Conservation (phyloP, 2,113 vertebrate genomes). For the Misgurnus anguillicaudatus region DNA sequence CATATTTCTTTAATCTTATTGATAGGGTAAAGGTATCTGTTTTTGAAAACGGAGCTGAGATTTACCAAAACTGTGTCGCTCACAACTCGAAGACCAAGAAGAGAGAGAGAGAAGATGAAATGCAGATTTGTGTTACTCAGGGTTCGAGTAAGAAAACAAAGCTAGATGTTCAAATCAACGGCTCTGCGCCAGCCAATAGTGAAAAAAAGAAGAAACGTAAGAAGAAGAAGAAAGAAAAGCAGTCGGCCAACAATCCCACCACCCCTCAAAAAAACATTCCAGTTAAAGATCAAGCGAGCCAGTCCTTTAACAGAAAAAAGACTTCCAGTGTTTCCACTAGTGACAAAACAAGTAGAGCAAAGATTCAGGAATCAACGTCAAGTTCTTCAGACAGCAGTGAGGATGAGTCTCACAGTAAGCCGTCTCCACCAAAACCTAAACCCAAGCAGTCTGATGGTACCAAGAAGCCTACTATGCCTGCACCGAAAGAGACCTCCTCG, state of each 20-base stretch:
- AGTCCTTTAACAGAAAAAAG: slow-evolving; percentile 23
- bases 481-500: slow-evolving; percentile 3
- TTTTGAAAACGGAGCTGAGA: slow-evolving; percentile 48
- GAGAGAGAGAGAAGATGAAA: slow-evolving; percentile 56
- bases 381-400: slow-evolving; percentile 65
- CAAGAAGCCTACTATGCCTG: neutral
- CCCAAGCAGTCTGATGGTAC: slow-evolving; percentile 37
- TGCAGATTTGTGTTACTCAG: slow-evolving; percentile 24
- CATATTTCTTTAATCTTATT: slow-evolving; percentile 31
- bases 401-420: slow-evolving; percentile 43
- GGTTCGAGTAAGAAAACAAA: slow-evolving; percentile 58
- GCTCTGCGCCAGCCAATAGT: neutral
- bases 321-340: neutral
- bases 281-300: neutral
- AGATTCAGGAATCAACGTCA: slow-evolving; percentile 42
- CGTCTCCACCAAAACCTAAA: slow-evolving; percentile 33
- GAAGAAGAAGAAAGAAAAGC: slow-evolving; percentile 49
- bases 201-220: slow-evolving; percentile 58
- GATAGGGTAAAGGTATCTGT: slow-evolving; percentile 71
- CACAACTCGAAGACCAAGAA: slow-evolving; percentile 51
- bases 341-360: slow-evolving; percentile 1
- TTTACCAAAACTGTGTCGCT: neutral
- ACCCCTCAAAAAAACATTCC: slow-evolving; percentile 22
- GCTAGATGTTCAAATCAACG: neutral
- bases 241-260: neutral